Conservation (phyloP, 1,140 invertebrate species). For the Asobara japonica region DNA sequence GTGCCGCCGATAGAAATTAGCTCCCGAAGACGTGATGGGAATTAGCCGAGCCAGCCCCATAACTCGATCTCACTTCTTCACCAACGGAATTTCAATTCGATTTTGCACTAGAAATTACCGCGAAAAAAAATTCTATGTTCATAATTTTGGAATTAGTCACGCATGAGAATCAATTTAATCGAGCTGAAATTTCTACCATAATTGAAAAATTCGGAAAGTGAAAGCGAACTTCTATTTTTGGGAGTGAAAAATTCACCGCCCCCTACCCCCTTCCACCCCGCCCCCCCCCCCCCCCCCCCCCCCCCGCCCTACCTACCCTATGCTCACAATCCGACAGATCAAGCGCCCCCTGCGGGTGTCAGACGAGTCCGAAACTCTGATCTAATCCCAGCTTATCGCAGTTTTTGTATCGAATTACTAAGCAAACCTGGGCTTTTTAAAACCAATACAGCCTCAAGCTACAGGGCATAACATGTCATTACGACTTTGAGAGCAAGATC, state of each 20-base stretch:
- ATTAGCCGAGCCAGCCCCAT: constrained; percentile 17
- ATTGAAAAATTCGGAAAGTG: too few species aligned
- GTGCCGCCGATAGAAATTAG: constrained; percentile 16
- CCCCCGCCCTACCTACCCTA: too few species aligned
- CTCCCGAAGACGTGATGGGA: constrained; percentile 29
- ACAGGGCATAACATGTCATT: constrained; percentile 55
- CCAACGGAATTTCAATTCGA: background rate
- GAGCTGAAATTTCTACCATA: too few species aligned
- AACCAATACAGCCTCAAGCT: constrained; percentile 35
- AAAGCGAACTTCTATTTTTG: too few species aligned
- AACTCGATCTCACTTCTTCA: background rate
- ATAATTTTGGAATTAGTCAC: background rate
- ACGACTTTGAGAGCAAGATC: constrained; percentile 44
- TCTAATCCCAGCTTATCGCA: background rate
- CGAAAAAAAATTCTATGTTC: background rate
- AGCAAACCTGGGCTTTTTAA: constrained; percentile 52
- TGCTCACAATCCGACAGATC: too few species aligned
- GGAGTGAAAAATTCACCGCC: too few species aligned
- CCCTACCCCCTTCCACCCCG: too few species aligned
- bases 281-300: too few species aligned
- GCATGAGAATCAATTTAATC: too few species aligned
- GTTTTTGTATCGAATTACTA: constrained; percentile 47
- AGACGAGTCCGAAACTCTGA: background rate
- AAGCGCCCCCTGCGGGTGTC: background rate
- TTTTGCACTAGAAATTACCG: background rate